A percentile compares a stretch with the other conserved stretches of the same genome.
These are phyloP conservation scores for Linnaemya tessellans DNA, from an alignment of 2,888 invertebrate genomes.

Conservation along the genomic window DNA sequence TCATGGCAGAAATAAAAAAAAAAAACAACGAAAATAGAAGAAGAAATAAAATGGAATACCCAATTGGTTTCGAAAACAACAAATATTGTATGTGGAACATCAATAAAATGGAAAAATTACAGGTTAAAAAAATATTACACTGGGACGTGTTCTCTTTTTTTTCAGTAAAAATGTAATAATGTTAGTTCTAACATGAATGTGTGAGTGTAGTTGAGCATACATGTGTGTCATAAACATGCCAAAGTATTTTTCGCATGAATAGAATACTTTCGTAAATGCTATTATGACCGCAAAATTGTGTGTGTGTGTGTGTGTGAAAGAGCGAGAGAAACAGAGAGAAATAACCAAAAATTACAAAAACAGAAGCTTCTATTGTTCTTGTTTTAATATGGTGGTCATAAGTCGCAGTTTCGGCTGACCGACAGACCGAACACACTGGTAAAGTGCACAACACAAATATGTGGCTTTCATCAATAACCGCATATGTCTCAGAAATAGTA, in stretches of 20 bases:
- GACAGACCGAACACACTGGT: conserved; percentile 54
- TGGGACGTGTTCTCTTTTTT: neutral
- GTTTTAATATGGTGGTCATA: conserved; percentile 19
- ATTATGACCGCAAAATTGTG: conserved; percentile 30
- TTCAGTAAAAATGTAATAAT: conserved; percentile 16
- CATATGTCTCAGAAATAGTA: neutral
- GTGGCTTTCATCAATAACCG: neutral
- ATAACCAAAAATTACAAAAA: conserved; percentile 56
- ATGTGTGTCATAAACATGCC: conserved; percentile 31
- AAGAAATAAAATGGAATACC: conserved; percentile 1
- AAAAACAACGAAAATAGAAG: neutral
- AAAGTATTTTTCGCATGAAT: conserved; percentile 22
- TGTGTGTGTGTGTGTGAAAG: neutral
- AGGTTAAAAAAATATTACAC: conserved; percentile 19
- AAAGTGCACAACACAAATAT: conserved; percentile 41
- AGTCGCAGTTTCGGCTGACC: conserved; percentile 16
- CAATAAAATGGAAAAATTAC: conserved; percentile 52
- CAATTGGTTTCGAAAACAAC: conserved; percentile 28
- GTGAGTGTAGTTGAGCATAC: neutral
- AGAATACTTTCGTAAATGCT: conserved; percentile 66
- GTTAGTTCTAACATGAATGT: conserved; percentile 18
- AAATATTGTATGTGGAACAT: conserved; percentile 35
- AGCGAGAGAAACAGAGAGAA: conserved; percentile 47
- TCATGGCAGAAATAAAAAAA: neutral
- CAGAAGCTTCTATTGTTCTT: neutral